Evolutionary conservation across 2,797 vertebrate species (phyloP), one percentile per base, ranked within the genome.

Genomic region (Parotocinclus haroldoi): DNA sequence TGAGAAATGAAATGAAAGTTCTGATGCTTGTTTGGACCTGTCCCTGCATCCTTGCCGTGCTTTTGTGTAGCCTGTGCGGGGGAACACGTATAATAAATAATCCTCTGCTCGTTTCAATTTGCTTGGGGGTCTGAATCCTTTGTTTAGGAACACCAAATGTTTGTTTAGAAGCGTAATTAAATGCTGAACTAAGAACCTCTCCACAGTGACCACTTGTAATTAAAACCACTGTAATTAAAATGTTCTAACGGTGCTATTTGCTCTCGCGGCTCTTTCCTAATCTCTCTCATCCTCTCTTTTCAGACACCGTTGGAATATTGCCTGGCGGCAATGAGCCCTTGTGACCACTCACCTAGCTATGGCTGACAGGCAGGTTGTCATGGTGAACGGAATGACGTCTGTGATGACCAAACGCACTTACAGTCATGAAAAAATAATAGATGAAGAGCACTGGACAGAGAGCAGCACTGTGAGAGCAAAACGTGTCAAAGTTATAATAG

Each of bases 251-350:
- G 27, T 27, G 27, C 27, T 27, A 27, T 27, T 27, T 50, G n/a
- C n/a, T 16, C 48, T 50, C 5, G 18, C 44, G 18, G 39, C 12
- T 19, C 12, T 27, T 27, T 27, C 5, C 51, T 9, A 7, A 14
- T 52, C 39, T 8, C 39, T 45, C 46, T 17, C 27, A 27, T 5
- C 27, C 37, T 19, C 46, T 45, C 16, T 56, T 14, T 52, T 17
- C 75, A 91, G 89, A 89, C 73, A 82, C 82, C 66, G 52, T 87
- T 75, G 85, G 82, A 74, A 75, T 81, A 17, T 74, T 82, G 50
- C 76, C 86, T 45, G 82, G 85, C 64, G 85, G 85, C 63, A 82
- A 83, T n/a, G 86, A 88, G 72, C 79, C 87, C 73, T 73, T 87
- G 82, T 90, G 84, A 89, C 77, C 72, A 54, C 63, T 52, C 66